Base-by-base conservation (phyloP, 1,140 invertebrate species). In the Lithobius niger region DNA sequence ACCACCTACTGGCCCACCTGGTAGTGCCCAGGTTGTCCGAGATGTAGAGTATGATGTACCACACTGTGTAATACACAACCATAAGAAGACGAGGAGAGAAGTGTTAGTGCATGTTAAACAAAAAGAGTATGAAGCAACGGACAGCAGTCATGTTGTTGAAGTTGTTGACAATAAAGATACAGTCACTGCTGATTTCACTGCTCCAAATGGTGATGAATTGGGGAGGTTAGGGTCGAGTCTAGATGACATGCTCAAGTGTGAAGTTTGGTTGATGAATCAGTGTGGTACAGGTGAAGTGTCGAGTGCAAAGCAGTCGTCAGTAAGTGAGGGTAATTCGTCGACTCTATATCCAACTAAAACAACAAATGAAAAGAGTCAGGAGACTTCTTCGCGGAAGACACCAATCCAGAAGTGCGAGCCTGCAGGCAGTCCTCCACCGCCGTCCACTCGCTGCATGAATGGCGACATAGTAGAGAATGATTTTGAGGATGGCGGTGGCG, bases 181-280 rank as follows among this genome's bases (percentile, higher is more conserved):
- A 10, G 19, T 21, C 6, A 47, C 13, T 47, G 44, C 44, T 10
- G 44, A 47, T 18, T 47, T 15, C 19, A 26, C 4, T 13, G 25
- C 19, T 4, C 48, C 24, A 26, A 50, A 50, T 26, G 48, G 48
- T 25, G 48, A 50, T 27, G 48, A 50, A 50, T 21, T 50, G 10
- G 48, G 24, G 4, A 22, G 24, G 3, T 27, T 50, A 19, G 48
- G 48, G 27, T 50, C 48, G 4, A 50, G 48, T 50, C 19, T 50
- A 6, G 48, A 50, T 21, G 48, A 50, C 21, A 50, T 50, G 48
- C 19, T 50, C 3, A 50, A 50, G 25, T 50, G 48, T 19, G 48
- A 50, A 19, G 48, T 50, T 13, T 50, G 48, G 48, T 27, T 50
- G 25, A 50, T 50, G 48, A 50, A 50, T 27, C 48, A 50, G 24